Base-by-base conservation (phyloP, 2,888 invertebrate genomes). In the Cheilosia variabilis region DNA sequence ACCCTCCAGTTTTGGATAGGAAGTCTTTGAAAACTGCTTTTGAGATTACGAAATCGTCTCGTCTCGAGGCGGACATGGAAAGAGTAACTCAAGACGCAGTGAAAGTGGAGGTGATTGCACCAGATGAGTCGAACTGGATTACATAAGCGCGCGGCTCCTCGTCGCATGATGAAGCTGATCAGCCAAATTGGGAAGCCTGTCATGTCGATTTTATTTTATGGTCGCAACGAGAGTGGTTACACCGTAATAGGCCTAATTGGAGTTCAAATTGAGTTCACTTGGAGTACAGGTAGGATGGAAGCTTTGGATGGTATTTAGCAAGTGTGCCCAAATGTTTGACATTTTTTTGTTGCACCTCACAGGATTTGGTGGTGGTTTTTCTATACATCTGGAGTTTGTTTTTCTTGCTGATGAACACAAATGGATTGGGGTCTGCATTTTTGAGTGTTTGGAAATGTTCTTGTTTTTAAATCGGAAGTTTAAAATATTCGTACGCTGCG, bases 31-130 rank as follows among this genome's bases (percentile, higher is more conserved):
- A 73, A 66, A 52, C 37, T 27, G 17, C 19, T 34, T 55, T 47
- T 47, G 55, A 65, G 55, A 65, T 75, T 75, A 66, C 31, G 75
- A 65, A 75, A 75, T 24, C 63, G 55, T 45, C 53, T 24, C 63
- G 55, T 45, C 53, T 31, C 10, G 41, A 17, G 37, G 24, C 27
- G 24, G 41, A 24, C 24, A 57, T 31, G 58, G 50, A 47, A 55
- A 65, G 63, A 57, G 34, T 47, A 63, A 65, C 63, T 24, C 37
- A 24, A 55, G 50, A 27, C 63, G 68, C 58, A 78, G 82, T 83
- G 82, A 83, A 83, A 83, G 82, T 78, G 82, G 78, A 78, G 72
- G 72, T 50, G 68, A 63, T 58, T 81, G 68, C 60, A 66, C 73
- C 62, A 52, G 19, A 69, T 71, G 69, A 45, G 15, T 34, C 34